Conservation (phyloP, 2,888 invertebrate genomes). For the Eudasyphora cyanicolor region DNA sequence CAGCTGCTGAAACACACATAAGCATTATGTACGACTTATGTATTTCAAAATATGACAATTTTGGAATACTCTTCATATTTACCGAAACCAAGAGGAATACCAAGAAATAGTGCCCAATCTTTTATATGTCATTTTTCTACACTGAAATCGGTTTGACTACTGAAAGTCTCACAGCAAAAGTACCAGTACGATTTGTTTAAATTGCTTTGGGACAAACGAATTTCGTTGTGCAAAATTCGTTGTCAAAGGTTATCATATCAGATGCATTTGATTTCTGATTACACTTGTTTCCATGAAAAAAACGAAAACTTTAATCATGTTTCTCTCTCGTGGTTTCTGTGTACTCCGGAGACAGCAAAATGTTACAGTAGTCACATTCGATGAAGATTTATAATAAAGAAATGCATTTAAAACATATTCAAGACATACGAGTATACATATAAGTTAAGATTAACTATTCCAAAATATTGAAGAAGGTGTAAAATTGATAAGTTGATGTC, state of each 20-base stretch:
- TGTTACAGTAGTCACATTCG: too few relatives aligned
- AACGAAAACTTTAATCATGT: not conserved
- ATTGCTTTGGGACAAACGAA: not conserved
- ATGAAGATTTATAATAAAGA: too few relatives aligned
- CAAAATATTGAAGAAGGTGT: too few relatives aligned
- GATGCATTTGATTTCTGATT: not conserved
- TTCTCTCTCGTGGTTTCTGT: not conserved
- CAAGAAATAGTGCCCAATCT: not conserved
- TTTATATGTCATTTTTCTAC: not conserved
- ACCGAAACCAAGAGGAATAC: not conserved
- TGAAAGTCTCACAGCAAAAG: not conserved
- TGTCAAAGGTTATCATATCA: slow-evolving; percentile 33
- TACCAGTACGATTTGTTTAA: not conserved
- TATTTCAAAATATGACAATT: not conserved
- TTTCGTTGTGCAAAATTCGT: not conserved
- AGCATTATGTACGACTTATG: not conserved
- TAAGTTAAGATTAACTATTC: too few relatives aligned
- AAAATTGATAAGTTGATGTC: too few relatives aligned
- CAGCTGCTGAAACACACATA: not conserved
- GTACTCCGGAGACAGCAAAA: too few relatives aligned
- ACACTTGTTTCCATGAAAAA: not conserved
- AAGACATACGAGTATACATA: too few relatives aligned
- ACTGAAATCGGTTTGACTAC: not conserved
- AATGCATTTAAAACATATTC: too few relatives aligned
- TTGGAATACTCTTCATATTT: not conserved